phyloP scores from a whole-genome alignment of 2,113 vertebrate genomes.

The Phrynosoma blainvillii region DNA sequence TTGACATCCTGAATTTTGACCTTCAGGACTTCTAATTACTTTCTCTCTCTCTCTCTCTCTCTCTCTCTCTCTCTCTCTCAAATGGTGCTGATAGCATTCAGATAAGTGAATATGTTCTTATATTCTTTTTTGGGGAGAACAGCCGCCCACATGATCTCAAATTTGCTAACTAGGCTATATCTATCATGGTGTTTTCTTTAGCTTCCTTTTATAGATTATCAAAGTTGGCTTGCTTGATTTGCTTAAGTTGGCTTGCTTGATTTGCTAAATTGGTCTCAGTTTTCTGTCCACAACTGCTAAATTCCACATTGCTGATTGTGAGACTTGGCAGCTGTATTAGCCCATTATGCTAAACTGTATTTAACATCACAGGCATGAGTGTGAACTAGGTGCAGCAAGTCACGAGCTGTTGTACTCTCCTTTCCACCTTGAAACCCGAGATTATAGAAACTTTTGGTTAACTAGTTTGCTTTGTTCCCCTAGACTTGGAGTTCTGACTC shows the following conservation, averaged over 20 bases:
- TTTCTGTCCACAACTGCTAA: not conserved
- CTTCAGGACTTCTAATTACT: constrained; percentile 59
- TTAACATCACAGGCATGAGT: not conserved
- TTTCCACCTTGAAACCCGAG: not conserved
- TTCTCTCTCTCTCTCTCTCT: not conserved
- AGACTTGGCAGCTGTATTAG: not conserved
- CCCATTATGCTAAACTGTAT: not conserved
- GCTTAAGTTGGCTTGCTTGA: not conserved
- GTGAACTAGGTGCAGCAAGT: not conserved
- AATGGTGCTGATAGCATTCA: constrained; percentile 32
- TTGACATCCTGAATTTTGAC: constrained; percentile 2
- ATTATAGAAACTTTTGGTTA: not conserved
- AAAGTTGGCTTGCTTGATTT: not conserved
- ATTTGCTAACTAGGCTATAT: not conserved
- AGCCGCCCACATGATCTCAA: not conserved
- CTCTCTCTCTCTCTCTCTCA: not conserved
- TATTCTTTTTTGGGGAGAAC: not conserved
- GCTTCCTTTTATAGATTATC: not conserved
- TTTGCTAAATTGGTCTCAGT: not conserved
- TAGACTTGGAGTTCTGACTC: not conserved
- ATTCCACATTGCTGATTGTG: not conserved
- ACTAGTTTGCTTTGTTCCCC: not conserved
- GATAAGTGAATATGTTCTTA: not conserved
- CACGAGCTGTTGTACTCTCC: not conserved
- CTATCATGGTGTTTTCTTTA: not conserved